These are phyloP conservation scores for Adelges cooleyi DNA, from an alignment of 1,140 invertebrate species.

Conservation along the genomic window DNA sequence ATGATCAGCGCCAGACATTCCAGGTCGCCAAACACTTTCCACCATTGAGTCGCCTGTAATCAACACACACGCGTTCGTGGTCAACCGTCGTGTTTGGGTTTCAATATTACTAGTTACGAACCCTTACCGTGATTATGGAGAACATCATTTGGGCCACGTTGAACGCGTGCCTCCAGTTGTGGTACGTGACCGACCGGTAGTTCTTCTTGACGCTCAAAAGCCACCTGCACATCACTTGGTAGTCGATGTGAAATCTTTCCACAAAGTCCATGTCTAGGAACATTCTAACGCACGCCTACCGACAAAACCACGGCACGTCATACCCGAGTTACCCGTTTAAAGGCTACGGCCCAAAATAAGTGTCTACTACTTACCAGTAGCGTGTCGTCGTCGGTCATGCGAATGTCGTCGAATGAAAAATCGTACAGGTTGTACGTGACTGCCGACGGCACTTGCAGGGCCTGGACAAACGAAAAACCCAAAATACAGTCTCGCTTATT, in stretches of 20 bases:
- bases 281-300: slow-evolving; percentile 73
- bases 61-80: background rate
- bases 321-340: background rate
- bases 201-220: slow-evolving; percentile 91
- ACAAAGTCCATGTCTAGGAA: slow-evolving; percentile 83
- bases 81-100: background rate
- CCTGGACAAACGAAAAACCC: slow-evolving; percentile 39
- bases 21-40: slow-evolving; percentile 81
- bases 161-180: slow-evolving; percentile 94
- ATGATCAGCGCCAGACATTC: slow-evolving; percentile 89
- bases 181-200: slow-evolving; percentile 90
- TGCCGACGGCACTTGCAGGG: slow-evolving; percentile 64
- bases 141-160: slow-evolving; percentile 97
- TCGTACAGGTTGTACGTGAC: slow-evolving; percentile 70
- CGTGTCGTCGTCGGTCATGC: slow-evolving; percentile 73
- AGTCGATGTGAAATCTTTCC: slow-evolving; percentile 81
- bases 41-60: slow-evolving; percentile 72
- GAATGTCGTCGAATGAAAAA: slow-evolving; percentile 76
- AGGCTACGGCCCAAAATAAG: background rate
- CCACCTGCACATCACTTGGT: slow-evolving; percentile 79
- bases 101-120: background rate
- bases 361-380: slow-evolving; percentile 46
- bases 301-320: slow-evolving; percentile 20
- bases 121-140: slow-evolving; percentile 71
- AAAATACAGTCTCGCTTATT: background rate